Evolutionary conservation across 2,888 invertebrate species (phyloP).

Genomic region (Unio pictorum): DNA sequence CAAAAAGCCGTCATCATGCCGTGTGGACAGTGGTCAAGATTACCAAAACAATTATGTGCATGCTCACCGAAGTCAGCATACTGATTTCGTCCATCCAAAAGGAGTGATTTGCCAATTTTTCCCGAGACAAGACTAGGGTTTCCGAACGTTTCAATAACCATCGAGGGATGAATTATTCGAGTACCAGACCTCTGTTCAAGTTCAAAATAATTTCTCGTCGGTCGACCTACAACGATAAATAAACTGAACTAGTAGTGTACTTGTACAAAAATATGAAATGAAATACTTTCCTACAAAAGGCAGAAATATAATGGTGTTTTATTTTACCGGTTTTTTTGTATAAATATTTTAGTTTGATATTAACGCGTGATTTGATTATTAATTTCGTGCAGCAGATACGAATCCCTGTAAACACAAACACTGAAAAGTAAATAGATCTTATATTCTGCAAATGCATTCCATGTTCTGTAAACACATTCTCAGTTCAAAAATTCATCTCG

Average conservation of each 20-base stretch:
- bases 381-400: no score
- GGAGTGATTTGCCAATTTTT: conserved; percentile 52
- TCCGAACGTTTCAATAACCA: conserved; percentile 42
- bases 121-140: conserved; percentile 46
- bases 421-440: no score
- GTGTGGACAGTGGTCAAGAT: conserved; percentile 57
- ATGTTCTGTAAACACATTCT: no score
- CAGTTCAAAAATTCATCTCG: no score
- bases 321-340: no score
- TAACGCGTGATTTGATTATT: no score
- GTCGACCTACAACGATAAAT: not conserved
- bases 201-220: not conserved
- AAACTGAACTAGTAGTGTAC: not conserved
- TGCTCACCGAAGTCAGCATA: conserved; percentile 53
- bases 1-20: conserved; percentile 56
- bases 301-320: no score
- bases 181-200: conserved; percentile 21
- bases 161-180: conserved; percentile 37
- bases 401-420: no score
- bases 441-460: no score
- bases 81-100: conserved; percentile 45
- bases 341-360: no score
- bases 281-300: no score
- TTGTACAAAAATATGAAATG: no score
- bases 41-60: conserved; percentile 52